phyloP scores from a whole-genome alignment of 2,113 vertebrate genomes.

The Ctenodactylus gundi region DNA sequence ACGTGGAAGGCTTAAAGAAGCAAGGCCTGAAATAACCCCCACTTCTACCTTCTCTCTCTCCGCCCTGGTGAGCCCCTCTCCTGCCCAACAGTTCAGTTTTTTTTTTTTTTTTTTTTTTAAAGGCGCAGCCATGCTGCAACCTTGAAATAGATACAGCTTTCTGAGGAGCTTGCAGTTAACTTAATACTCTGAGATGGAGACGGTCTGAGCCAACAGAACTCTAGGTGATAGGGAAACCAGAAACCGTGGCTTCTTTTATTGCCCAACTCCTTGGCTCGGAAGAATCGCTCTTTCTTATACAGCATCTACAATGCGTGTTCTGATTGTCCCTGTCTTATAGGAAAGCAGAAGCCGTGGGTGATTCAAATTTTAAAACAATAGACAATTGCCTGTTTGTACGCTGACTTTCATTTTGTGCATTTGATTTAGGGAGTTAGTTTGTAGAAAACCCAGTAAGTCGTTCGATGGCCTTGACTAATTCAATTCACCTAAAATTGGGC shows the following conservation, averaged over 20 bases:
- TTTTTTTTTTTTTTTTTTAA: not conserved
- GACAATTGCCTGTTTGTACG: not conserved
- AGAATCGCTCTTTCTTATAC: not conserved
- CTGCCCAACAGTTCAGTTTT: not conserved
- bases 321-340: not conserved
- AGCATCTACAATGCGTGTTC: not conserved
- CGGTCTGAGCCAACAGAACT: not conserved
- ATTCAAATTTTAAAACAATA: constrained; percentile 2
- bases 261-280: constrained; percentile 51
- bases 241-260: constrained; percentile 61
- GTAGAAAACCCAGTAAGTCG: not conserved
- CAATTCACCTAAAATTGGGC: not conserved
- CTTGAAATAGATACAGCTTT: constrained; percentile 67
- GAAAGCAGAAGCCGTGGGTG: not conserved
- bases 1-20: constrained; percentile 72
- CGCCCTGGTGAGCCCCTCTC: not conserved
- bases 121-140: not conserved
- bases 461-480: not conserved
- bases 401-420: not conserved
- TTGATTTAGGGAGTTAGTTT: not conserved
- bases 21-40: constrained; percentile 81
- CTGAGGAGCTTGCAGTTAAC: constrained; percentile 60
- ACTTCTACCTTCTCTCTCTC: constrained; percentile 16
- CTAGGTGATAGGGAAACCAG: constrained; percentile 53
- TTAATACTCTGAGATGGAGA: constrained; percentile 53